phyloP scores from a whole-genome alignment of 2,113 vertebrate genomes.

The Theropithecus gelada region DNA sequence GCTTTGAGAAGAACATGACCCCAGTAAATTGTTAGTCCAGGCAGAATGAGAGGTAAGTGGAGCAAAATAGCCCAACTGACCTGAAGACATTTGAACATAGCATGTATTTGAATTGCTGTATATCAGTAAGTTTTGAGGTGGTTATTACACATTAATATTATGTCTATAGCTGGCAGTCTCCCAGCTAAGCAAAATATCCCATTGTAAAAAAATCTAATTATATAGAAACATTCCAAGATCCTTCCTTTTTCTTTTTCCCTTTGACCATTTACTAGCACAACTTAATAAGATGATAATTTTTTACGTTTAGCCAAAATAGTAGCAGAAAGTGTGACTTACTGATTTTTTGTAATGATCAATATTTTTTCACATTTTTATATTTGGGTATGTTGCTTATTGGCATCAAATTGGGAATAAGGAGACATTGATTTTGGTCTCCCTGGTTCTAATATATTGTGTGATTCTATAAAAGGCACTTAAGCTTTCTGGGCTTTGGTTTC shows the following conservation, averaged over 20 bases:
- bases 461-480: not conserved
- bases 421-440: not conserved
- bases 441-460: not conserved
- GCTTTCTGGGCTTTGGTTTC: not conserved
- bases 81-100: not conserved
- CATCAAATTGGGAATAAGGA: not conserved
- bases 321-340: not conserved
- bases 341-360: not conserved
- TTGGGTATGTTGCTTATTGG: not conserved
- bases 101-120: not conserved
- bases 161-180: not conserved
- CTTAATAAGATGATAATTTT: not conserved
- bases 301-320: not conserved
- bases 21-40: not conserved
- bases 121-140: not conserved
- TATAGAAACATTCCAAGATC: not conserved
- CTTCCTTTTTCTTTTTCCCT: not conserved
- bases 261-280: not conserved
- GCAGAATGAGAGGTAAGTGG: not conserved
- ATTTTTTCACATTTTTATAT: not conserved
- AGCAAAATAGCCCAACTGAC: not conserved
- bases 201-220: not conserved
- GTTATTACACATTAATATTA: not conserved
- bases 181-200: not conserved
- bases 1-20: not conserved